These are phyloP conservation scores for Aphelenchoides fujianensis DNA, from an alignment of 1,140 invertebrate genomes.

Conservation along the genomic window DNA sequence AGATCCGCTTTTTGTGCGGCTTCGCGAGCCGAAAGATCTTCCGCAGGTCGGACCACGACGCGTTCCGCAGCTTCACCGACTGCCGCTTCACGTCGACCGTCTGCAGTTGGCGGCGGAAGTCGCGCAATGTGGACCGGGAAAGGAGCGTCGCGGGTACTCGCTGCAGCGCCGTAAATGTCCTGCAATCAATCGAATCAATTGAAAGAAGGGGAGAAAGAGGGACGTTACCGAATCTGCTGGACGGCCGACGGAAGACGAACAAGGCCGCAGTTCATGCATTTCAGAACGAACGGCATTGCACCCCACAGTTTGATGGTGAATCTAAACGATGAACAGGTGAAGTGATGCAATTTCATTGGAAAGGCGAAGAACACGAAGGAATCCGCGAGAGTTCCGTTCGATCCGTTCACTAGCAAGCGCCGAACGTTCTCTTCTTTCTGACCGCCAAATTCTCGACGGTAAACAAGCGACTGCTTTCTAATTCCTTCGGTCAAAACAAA, in stretches of 20 bases:
- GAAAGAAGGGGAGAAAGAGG: too few relatives aligned
- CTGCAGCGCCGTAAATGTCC: background rate
- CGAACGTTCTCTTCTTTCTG: too few relatives aligned
- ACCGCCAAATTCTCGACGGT: too few relatives aligned
- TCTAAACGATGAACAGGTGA: too few relatives aligned
- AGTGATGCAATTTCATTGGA: too few relatives aligned
- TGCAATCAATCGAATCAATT: slow-evolving; percentile 1
- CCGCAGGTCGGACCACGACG: slow-evolving; percentile 49
- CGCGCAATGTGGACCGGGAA: background rate
- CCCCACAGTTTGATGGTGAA: too few relatives aligned
- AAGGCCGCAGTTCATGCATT: slow-evolving; percentile 1
- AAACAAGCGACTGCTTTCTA: too few relatives aligned
- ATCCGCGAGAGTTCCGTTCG: too few relatives aligned
- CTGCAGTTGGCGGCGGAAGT: slow-evolving; percentile 38
- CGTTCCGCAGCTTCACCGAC: slow-evolving; percentile 46
- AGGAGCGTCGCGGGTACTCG: background rate
- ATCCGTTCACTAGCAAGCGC: too few relatives aligned
- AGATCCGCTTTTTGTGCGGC: slow-evolving; percentile 56
- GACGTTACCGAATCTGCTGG: background rate
- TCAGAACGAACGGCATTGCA: too few relatives aligned
- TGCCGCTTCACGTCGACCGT: slow-evolving; percentile 55
- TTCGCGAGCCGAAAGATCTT: slow-evolving; percentile 51
- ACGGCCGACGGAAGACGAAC: background rate
- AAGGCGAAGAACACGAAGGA: too few relatives aligned
- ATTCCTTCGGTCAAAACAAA: too few relatives aligned